Evolutionary conservation across 2,113 vertebrate species (phyloP).

Genomic region (Python bivittatus): DNA sequence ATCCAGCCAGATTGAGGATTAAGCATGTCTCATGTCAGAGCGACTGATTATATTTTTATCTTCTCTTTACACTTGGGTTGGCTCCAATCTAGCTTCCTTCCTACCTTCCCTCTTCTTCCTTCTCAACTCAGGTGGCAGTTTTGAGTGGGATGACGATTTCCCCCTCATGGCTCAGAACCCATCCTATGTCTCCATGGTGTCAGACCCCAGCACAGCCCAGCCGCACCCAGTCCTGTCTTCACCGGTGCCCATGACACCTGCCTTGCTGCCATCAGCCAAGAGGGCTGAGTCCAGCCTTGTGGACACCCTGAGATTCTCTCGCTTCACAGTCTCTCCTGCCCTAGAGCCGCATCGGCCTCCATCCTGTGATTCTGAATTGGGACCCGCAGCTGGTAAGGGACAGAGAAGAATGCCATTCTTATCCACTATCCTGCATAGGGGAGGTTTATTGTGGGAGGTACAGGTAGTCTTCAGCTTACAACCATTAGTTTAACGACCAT

Average conservation of each 20-base stretch:
- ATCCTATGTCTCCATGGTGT: constrained; percentile 46
- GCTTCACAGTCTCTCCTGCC: constrained; percentile 90
- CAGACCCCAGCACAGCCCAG: constrained; percentile 18
- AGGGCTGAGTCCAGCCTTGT: constrained; percentile 66
- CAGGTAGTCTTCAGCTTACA: no score
- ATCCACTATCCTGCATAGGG: background rate
- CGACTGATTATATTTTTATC: background rate
- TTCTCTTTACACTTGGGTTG: background rate
- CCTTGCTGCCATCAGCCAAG: constrained; percentile 51
- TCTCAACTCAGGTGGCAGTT: constrained; percentile 75
- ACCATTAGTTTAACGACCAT: no score
- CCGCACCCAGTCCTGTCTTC: constrained; percentile 29
- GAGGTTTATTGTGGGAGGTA: background rate
- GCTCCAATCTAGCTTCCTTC: background rate
- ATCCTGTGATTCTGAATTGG: constrained; percentile 44
- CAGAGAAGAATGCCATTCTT: background rate
- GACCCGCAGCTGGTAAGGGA: constrained; percentile 35
- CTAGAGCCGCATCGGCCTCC: constrained; percentile 78
- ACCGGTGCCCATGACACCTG: constrained; percentile 58
- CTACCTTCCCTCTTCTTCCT: background rate
- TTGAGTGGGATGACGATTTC: constrained; percentile 84
- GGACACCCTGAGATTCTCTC: constrained; percentile 80
- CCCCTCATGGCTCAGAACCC: constrained; percentile 67
- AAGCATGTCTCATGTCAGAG: background rate
- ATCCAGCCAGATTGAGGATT: background rate